A percentile compares a stretch with the other conserved stretches of the same genome.
Evolutionary conservation across 2,888 invertebrate genomes (phyloP).

Genomic region (Minunthozetes semirufus): DNA sequence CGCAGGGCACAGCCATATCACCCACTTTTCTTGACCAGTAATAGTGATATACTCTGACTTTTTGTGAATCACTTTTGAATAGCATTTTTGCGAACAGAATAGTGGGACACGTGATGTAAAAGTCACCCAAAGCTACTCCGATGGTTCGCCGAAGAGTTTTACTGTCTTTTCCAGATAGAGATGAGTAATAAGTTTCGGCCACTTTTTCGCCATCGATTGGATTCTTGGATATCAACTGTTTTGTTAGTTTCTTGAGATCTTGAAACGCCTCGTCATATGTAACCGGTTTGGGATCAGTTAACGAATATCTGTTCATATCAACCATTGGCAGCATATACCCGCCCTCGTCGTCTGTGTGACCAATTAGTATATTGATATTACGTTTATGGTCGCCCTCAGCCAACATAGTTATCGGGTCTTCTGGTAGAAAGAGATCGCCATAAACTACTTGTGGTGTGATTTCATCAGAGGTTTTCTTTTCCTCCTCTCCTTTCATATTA

Average conservation of each 20-base stretch:
- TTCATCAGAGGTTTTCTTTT: neutral
- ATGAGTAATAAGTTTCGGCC: slow-evolving; percentile 20
- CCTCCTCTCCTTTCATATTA: neutral
- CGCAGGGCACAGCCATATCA: slow-evolving; percentile 17
- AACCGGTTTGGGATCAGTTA: neutral
- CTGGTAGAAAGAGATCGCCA: slow-evolving; percentile 11
- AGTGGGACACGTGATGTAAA: slow-evolving; percentile 33
- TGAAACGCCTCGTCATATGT: slow-evolving; percentile 6
- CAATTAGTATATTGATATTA: slow-evolving; percentile 18
- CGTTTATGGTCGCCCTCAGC: slow-evolving; percentile 17
- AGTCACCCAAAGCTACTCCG: slow-evolving; percentile 32
- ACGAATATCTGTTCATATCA: slow-evolving; percentile 2
- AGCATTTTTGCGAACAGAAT: slow-evolving; percentile 15
- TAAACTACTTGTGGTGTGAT: slow-evolving; percentile 27
- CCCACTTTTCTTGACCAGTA: slow-evolving; percentile 23
- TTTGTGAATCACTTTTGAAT: slow-evolving; percentile 1
- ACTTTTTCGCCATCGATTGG: slow-evolving; percentile 24
- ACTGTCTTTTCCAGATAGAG: neutral
- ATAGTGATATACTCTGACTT: slow-evolving; percentile 32
- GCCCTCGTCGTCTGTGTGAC: slow-evolving; percentile 33
- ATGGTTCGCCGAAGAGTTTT: slow-evolving; percentile 9
- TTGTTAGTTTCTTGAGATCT: slow-evolving; percentile 6
- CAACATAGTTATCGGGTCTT: slow-evolving; percentile 14
- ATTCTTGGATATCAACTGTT: slow-evolving; percentile 5
- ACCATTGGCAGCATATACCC: slow-evolving; percentile 28